Conservation (phyloP, 2,113 vertebrate species). For the Oryzias celebensis region DNA sequence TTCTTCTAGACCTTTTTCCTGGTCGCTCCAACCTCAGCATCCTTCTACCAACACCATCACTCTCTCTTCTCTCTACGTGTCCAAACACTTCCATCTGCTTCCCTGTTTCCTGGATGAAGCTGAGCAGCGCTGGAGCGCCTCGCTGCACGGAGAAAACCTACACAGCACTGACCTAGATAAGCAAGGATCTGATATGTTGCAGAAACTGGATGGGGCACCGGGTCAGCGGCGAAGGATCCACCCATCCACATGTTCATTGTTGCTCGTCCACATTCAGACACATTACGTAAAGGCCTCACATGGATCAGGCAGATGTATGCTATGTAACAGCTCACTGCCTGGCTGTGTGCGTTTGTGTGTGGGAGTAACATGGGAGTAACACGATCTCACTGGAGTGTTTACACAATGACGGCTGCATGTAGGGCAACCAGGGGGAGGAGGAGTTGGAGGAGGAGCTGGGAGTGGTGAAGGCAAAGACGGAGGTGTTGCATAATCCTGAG, state of each 20-base stretch:
- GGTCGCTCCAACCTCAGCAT: no score
- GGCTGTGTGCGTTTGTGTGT: slow-evolving; percentile 4
- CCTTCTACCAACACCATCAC: no score
- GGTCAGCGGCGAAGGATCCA: slow-evolving; percentile 23
- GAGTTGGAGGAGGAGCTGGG: neutral
- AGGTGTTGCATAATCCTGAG: slow-evolving; percentile 53
- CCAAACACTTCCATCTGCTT: no score
- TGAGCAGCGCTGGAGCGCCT: neutral
- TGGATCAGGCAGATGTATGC: slow-evolving; percentile 43
- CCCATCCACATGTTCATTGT: slow-evolving; percentile 48
- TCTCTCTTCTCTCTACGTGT: no score
- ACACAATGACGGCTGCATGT: slow-evolving; percentile 43
- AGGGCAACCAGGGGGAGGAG: slow-evolving; percentile 32
- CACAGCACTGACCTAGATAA: slow-evolving; percentile 51
- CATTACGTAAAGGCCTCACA: slow-evolving; percentile 65
- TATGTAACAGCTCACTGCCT: slow-evolving; percentile 30
- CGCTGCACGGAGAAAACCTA: slow-evolving; percentile 1
- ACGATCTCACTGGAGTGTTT: slow-evolving; percentile 45
- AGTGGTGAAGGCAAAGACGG: neutral
- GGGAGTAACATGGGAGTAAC: slow-evolving; percentile 29
- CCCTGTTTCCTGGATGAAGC: neutral
- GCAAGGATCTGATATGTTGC: slow-evolving; percentile 9
- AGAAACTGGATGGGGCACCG: neutral
- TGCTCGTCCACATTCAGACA: slow-evolving; percentile 12
- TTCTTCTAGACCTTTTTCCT: no score